Percentiles rank a stretch among this genome's conserved stretches.
Evolutionary conservation across 2,888 invertebrate genomes (phyloP).

Genomic region (Harpalus rubripes): DNA sequence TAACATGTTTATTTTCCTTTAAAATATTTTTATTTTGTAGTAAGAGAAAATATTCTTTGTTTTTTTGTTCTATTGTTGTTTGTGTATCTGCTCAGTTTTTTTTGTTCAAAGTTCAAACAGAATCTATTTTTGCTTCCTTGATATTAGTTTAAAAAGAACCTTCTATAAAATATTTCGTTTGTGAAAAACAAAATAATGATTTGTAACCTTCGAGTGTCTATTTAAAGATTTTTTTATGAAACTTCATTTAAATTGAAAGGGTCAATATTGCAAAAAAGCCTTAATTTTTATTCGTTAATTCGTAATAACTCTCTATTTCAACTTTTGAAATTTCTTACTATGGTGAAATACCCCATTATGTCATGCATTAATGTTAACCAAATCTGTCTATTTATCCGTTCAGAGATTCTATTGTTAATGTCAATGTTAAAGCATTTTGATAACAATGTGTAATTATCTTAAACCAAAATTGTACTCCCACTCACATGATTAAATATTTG

Average conservation of each 20-base stretch:
- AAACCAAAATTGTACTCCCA: neutral
- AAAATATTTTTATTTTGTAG: neutral
- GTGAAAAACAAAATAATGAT: neutral
- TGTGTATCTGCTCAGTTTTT: neutral
- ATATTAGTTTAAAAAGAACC: neutral
- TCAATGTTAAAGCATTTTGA: neutral
- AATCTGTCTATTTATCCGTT: neutral
- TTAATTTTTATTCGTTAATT: too few species aligned
- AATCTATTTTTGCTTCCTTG: neutral
- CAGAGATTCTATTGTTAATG: neutral
- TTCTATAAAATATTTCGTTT: neutral
- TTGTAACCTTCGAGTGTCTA: neutral
- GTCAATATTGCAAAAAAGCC: too few species aligned
- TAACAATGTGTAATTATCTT: neutral
- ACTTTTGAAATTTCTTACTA: too few species aligned
- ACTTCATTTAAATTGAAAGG: too few species aligned
- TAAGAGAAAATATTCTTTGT: neutral
- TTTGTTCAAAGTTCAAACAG: neutral
- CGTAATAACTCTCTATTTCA: too few species aligned
- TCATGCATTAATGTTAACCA: neutral
- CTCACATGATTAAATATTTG: neutral
- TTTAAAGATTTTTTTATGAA: neutral
- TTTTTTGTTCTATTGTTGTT: neutral
- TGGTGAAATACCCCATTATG: too few species aligned
- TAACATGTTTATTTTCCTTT: neutral